phyloP scores from a whole-genome alignment of 2,888 invertebrate species.

The Callimorpha dominula region DNA sequence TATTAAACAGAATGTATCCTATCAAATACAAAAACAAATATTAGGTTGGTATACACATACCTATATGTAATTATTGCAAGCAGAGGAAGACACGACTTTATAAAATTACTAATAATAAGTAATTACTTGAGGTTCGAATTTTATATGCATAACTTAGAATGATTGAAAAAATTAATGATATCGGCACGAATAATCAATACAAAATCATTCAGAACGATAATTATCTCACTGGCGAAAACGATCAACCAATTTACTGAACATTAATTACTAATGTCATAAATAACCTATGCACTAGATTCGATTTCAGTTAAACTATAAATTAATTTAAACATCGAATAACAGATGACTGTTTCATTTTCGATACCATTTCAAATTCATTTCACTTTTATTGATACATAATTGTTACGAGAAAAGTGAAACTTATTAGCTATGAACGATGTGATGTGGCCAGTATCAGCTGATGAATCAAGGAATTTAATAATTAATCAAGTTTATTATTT shows the following conservation, averaged over 20 bases:
- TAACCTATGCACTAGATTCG: background rate
- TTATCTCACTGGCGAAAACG: background rate
- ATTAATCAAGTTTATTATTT: conserved; percentile 33
- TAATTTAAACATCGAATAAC: conserved; percentile 12
- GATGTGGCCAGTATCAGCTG: conserved; percentile 31
- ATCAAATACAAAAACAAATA: too few species aligned
- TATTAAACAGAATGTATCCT: too few species aligned
- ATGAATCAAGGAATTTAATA: conserved; percentile 31
- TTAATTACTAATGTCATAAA: background rate
- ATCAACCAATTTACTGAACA: background rate
- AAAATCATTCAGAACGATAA: conserved; percentile 6
- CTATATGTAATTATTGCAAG: too few species aligned
- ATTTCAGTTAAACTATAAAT: conserved; percentile 8
- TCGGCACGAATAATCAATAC: conserved; percentile 1
- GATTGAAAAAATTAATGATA: conserved; percentile 6
- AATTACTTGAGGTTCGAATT: background rate
- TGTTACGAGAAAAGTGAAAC: conserved; percentile 44
- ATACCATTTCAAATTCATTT: conserved; percentile 31
- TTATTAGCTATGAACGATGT: conserved; percentile 29
- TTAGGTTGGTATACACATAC: too few species aligned
- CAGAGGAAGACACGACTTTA: too few species aligned
- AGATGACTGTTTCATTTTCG: conserved; percentile 13
- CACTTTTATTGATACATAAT: conserved; percentile 38
- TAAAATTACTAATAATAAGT: background rate
- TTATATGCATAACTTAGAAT: background rate